Percentiles rank a stretch among this genome's conserved stretches.
These are phyloP conservation scores for Trichacis sp. DNA, from an alignment of 2,888 invertebrate genomes.

Conservation along the genomic window DNA sequence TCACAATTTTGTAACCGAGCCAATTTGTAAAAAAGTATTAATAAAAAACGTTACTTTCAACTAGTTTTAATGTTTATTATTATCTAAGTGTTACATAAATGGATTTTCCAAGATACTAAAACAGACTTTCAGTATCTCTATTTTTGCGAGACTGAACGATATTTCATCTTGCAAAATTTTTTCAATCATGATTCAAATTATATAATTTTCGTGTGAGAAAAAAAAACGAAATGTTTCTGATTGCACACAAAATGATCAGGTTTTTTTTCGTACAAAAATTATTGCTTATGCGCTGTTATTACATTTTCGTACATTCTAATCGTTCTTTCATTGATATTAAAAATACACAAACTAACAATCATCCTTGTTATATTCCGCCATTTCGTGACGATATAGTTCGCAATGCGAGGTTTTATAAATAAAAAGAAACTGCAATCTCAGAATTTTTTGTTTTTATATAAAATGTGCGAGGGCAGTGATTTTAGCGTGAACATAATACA, in stretches of 20 bases:
- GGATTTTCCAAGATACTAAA: slow-evolving; percentile 36
- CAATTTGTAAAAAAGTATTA: too few relatives aligned
- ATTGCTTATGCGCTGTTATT: slow-evolving; percentile 9
- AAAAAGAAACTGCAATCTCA: slow-evolving; percentile 18
- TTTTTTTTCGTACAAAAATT: slow-evolving; percentile 10
- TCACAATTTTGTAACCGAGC: too few relatives aligned
- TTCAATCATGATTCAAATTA: slow-evolving; percentile 19
- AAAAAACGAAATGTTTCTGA: slow-evolving; percentile 36
- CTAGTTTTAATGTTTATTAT: slow-evolving; percentile 42
- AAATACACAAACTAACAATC: slow-evolving; percentile 18
- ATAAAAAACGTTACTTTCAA: slow-evolving; percentile 13
- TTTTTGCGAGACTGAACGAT: too few relatives aligned
- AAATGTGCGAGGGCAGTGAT: slow-evolving; percentile 38
- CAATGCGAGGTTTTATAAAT: slow-evolving; percentile 3
- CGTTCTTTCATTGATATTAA: slow-evolving; percentile 20
- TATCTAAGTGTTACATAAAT: slow-evolving; percentile 41
- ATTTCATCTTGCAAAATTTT: slow-evolving; percentile 9
- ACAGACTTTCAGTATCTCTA: too few relatives aligned
- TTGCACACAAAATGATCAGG: slow-evolving; percentile 34
- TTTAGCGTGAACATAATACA: slow-evolving; percentile 30
- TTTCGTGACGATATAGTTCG: background rate
- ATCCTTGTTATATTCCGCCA: slow-evolving; percentile 5
- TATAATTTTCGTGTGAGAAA: too few relatives aligned
- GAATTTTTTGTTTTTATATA: slow-evolving; percentile 18
- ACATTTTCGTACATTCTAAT: slow-evolving; percentile 8